Evolutionary conservation across 2,113 vertebrate genomes (phyloP), one percentile per base, ranked within the genome.

Genomic region (Dicrurus megarhynchus): DNA sequence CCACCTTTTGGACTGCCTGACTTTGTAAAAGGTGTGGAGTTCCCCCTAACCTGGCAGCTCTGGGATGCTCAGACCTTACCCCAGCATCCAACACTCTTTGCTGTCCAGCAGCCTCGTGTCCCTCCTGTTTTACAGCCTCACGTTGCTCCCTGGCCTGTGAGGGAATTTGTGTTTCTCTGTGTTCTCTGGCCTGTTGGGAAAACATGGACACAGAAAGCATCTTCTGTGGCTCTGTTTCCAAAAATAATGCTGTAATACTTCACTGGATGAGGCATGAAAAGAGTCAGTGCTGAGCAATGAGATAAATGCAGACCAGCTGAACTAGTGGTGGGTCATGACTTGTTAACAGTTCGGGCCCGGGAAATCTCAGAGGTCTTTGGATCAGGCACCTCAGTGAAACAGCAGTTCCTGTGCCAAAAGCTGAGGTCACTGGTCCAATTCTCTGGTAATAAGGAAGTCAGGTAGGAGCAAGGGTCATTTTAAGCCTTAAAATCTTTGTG

Each of bases 371-470:
- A 79, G 64, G 42, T 52, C 81, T 87, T 91, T 73, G 55, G 21
- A 61, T 41, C 35, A 32, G 33, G 32, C 18, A 21, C 24, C 28
- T 73, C 19, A 24, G 35, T 56, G 68, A 75, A 87, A 46, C 60
- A 85, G 56, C 73, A 53, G 14, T 64, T 68, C 23, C 64, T 52
- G 32, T 80, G 69, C 39, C 37, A 71, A 49, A 90, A 90, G 56
- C 86, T 81, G 78, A 86, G 71, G n/a, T 70, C 60, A 50, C 35
- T 59, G 75, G 14, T 90, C 57, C 47, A 92, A 13, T 79, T 79
- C 59, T 41, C 39, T 10, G 6, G 79, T 81, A 94, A 84, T 95
- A 93, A 92, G 93, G 93, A 96, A 94, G 85, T 86, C 60, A 49
- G 50, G 44, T 63, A 42, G 64, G 78, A 91, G 52, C 27, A 59